Evolutionary conservation across 2,888 invertebrate species (phyloP), one percentile per base, ranked within the genome.

Genomic region (Lumbricus terrestris): DNA sequence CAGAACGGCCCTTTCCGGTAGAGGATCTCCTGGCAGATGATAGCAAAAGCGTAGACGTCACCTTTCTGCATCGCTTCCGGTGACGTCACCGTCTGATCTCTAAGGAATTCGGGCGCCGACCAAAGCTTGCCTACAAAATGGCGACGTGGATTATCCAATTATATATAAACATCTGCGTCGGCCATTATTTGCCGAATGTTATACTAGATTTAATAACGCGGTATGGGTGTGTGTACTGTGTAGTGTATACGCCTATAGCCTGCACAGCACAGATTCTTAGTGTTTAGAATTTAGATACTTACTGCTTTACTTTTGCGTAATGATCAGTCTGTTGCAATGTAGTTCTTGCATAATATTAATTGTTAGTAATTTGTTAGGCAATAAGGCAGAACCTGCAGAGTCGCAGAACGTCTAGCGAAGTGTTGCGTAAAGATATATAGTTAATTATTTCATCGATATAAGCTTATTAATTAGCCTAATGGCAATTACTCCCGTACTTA

Each of bases 21-120:
- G 34, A 98, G 97, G 90, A 98, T 98, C 95, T 98, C 98, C 94
- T 98, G 98, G 88, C 98, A 96, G 91, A 98, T 98, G 90, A 98
- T 97, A 2, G 97, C 97, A 94, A 98, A 98, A 93, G 98, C 97
- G 95, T 98, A 98, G 38, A 98, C 97, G 91, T 95, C 95, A 94
- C 88, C 90, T 38, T 91, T 91, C 34, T 91, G 91, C 13, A 93
- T 94, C 11, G 94, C 94, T 88, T 93, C 94, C 15, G 93, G 93
- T 3, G 93, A 93, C 37, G 93, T 91, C 88, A 92, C 91, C 0
- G 4, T n/a, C 82, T 92, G 91, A 82, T 92, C 92, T 96, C 37
- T 96, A 82, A 98, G 93, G 91, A 97, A 95, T 95, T 98, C 98
- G 0, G 98, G 98, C 0, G 98, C 97, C 40, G 97, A 97, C 98